Conservation (phyloP, 2,797 vertebrate genomes). For the Novumbra hubbsi region DNA sequence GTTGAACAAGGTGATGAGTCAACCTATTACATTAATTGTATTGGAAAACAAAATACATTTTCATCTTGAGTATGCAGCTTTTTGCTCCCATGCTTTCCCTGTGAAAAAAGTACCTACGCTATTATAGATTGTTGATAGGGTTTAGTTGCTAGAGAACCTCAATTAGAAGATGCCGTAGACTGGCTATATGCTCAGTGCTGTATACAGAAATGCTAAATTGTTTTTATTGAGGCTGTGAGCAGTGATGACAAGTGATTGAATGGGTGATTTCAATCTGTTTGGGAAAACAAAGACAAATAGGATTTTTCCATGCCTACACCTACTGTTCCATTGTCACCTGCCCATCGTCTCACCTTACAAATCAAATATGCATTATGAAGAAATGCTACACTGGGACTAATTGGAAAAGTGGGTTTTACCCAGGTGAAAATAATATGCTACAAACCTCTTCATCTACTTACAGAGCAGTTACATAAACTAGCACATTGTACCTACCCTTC, state of each 20-base stretch:
- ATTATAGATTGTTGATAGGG: too few species aligned
- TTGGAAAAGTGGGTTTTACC: neutral
- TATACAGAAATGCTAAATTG: neutral
- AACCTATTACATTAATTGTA: too few species aligned
- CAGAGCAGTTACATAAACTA: neutral
- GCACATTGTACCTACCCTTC: neutral
- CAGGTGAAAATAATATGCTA: neutral
- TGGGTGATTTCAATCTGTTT: neutral
- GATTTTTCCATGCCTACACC: neutral
- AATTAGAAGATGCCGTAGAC: too few species aligned
- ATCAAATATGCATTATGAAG: neutral
- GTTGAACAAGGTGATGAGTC: too few species aligned
- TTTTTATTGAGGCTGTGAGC: neutral
- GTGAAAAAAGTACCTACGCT: too few species aligned
- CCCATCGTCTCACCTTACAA: neutral
- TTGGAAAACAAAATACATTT: too few species aligned
- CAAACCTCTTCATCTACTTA: neutral
- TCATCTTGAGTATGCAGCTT: too few species aligned
- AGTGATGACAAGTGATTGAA: neutral
- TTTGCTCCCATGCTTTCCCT: too few species aligned
- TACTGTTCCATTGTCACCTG: neutral
- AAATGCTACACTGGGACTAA: neutral
- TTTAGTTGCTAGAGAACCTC: too few species aligned
- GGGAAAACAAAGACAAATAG: neutral
- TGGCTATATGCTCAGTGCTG: too few species aligned